These are phyloP conservation scores for Papilio polytes DNA, from an alignment of 1,140 invertebrate species.

Conservation along the genomic window DNA sequence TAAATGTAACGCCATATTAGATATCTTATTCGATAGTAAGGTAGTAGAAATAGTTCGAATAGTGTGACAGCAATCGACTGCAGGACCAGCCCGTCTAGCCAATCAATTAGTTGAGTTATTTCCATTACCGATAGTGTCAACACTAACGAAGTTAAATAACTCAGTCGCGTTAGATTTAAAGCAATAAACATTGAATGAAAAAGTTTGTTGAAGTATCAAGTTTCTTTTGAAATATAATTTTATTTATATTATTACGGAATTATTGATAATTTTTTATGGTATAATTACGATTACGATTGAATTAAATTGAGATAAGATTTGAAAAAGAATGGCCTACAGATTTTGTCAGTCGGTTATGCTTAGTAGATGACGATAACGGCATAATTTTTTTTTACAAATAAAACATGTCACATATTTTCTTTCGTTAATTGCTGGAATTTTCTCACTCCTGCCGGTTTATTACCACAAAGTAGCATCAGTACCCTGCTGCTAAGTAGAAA, in stretches of 20 bases:
- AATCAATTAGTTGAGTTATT: conserved; percentile 25
- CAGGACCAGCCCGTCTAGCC: not conserved
- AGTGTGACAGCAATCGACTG: not conserved
- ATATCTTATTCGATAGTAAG: not conserved
- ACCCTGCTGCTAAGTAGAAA: not conserved
- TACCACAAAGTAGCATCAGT: too few species aligned
- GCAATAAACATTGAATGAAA: conserved; percentile 6
- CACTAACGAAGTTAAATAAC: not conserved
- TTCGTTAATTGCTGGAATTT: too few species aligned
- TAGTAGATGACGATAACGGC: too few species aligned
- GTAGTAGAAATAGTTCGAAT: not conserved
- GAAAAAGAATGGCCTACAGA: not conserved
- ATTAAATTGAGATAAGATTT: too few species aligned
- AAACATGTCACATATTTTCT: too few species aligned
- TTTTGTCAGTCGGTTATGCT: not conserved
- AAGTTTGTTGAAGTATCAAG: not conserved
- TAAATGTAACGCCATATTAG: too few species aligned
- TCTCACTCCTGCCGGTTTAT: too few species aligned
- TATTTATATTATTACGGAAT: not conserved
- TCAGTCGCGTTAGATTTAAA: not conserved
- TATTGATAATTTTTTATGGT: not conserved
- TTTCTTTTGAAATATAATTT: not conserved
- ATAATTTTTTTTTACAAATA: too few species aligned
- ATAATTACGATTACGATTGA: not conserved
- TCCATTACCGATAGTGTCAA: conserved; percentile 14